phyloP scores from a whole-genome alignment of 2,797 vertebrate species.

The Neosalanx taihuensis region DNA sequence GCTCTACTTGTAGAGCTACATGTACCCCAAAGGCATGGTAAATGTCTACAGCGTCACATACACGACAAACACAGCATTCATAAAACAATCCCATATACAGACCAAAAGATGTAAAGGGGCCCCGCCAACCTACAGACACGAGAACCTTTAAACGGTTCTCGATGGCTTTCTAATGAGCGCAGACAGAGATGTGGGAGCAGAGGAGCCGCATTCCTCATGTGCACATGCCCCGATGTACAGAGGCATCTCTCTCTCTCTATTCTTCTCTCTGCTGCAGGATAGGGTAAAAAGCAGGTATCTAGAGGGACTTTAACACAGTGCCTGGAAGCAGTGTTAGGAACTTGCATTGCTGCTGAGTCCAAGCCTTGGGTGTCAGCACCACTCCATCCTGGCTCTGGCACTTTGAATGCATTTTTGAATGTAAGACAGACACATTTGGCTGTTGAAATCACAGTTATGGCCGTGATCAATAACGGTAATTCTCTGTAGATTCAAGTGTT shows the following conservation, averaged over 20 bases:
- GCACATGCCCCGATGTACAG: slow-evolving; percentile 62
- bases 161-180: slow-evolving; percentile 52
- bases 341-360: background rate
- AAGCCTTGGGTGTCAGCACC: background rate
- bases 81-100: slow-evolving; percentile 48
- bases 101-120: slow-evolving; percentile 29
- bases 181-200: slow-evolving; percentile 33
- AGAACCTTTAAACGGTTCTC: slow-evolving; percentile 28
- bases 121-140: slow-evolving; percentile 22
- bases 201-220: slow-evolving; percentile 68
- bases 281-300: slow-evolving; percentile 18
- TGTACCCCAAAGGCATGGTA: slow-evolving; percentile 55
- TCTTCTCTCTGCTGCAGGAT: slow-evolving; percentile 20
- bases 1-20: slow-evolving; percentile 30
- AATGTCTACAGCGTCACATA: slow-evolving; percentile 45
- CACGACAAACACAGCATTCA: slow-evolving; percentile 50
- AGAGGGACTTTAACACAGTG: background rate
- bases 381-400: too few species aligned
- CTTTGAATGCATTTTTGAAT: background rate
- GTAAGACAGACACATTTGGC: background rate
- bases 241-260: slow-evolving; percentile 32
- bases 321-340: background rate
- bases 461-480: background rate
- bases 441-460: background rate
- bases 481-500: background rate